phyloP scores from a whole-genome alignment of 2,888 invertebrate species.

The Latheticus oryzae region DNA sequence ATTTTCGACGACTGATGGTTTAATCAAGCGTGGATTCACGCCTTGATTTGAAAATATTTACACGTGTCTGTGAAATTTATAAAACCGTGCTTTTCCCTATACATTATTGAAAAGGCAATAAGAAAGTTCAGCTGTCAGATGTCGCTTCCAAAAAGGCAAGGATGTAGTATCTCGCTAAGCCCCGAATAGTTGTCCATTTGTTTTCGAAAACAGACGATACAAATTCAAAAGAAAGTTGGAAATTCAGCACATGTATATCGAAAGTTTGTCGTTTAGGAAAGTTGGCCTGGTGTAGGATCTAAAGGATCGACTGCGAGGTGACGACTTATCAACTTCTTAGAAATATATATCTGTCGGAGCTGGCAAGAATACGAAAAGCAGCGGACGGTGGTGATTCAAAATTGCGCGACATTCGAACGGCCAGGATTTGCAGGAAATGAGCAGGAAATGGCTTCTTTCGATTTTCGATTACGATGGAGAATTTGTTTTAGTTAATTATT shows the following conservation, averaged over 20 bases:
- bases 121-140: too few species aligned
- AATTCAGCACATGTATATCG: conserved; percentile 34
- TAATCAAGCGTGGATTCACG: too few species aligned
- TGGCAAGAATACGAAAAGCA: conserved; percentile 46
- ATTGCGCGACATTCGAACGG: conserved; percentile 11
- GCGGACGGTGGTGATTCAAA: conserved; percentile 25
- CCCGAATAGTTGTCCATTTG: conserved; percentile 15
- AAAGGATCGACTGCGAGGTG: conserved; percentile 46
- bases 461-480: conserved; percentile 48
- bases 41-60: too few species aligned
- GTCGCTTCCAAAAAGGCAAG: too few species aligned
- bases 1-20: too few species aligned
- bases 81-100: too few species aligned
- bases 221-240: conserved; percentile 31
- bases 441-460: conserved; percentile 54
- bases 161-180: neutral
- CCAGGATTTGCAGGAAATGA: conserved; percentile 50
- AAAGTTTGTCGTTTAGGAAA: conserved; percentile 34
- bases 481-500: conserved; percentile 49
- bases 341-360: conserved; percentile 49
- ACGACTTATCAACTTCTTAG: conserved; percentile 54
- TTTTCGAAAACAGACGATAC: conserved; percentile 14
- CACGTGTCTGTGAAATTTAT: too few species aligned
- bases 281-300: conserved; percentile 41
- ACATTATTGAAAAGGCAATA: too few species aligned